Evolutionary conservation across 2,113 vertebrate species (phyloP).

Genomic region (Stomatorhinus ivindoensis): DNA sequence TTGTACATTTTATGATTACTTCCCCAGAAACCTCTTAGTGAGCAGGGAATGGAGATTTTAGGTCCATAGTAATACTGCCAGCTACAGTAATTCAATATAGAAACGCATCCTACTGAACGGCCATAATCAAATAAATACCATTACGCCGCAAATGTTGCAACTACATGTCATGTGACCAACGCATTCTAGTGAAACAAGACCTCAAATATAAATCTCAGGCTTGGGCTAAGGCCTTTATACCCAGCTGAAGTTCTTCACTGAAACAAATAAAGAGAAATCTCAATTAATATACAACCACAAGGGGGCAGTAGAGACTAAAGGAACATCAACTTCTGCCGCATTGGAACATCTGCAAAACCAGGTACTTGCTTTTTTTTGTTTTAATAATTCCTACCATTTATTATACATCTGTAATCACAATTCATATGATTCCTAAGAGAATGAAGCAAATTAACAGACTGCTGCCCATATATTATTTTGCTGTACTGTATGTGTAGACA

Average conservation of each 20-base stretch:
- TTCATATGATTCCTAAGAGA: neutral
- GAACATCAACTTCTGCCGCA: neutral
- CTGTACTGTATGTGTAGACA: neutral
- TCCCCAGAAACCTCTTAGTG: neutral
- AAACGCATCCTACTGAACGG: neutral
- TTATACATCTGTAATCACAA: neutral
- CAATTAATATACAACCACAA: neutral
- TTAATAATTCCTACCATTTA: neutral
- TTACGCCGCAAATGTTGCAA: neutral
- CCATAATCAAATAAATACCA: neutral
- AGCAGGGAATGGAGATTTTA: neutral
- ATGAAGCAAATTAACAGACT: neutral
- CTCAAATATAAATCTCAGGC: neutral
- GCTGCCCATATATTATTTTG: neutral
- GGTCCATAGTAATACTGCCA: neutral
- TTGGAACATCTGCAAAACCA: neutral
- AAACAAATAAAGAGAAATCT: neutral
- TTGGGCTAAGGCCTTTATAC: neutral
- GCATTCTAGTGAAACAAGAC: neutral
- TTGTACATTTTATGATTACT: neutral
- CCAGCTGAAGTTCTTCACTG: neutral
- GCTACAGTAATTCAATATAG: neutral
- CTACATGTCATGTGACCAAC: neutral
- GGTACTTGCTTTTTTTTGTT: no score
- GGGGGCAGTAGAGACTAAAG: neutral